These are phyloP conservation scores for Subacronicta megacephala DNA, from an alignment of 2,888 invertebrate genomes.

Conservation along the genomic window DNA sequence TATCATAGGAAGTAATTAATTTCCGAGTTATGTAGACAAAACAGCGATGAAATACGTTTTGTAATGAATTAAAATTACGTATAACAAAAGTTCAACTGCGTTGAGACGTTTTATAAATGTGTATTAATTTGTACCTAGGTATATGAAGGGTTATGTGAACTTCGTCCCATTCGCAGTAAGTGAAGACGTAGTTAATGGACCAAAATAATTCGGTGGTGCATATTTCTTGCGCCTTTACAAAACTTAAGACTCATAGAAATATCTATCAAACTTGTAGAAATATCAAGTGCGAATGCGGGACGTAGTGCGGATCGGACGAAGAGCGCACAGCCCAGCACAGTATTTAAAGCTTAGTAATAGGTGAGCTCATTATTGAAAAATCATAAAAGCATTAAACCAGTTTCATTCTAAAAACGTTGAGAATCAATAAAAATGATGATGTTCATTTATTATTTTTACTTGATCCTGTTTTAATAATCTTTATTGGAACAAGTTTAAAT, in stretches of 20 bases:
- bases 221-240: too few species aligned
- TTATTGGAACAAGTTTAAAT: slow-evolving; percentile 23
- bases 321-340: too few species aligned
- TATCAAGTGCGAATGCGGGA: too few species aligned
- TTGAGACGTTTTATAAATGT: neutral
- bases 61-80: slow-evolving; percentile 1
- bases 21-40: slow-evolving; percentile 41
- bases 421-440: neutral
- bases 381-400: slow-evolving; percentile 16
- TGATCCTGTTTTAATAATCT: slow-evolving; percentile 17
- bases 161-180: too few species aligned
- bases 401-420: slow-evolving; percentile 12
- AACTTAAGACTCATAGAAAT: too few species aligned
- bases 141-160: too few species aligned
- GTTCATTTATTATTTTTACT: slow-evolving; percentile 2
- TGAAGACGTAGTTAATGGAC: too few species aligned
- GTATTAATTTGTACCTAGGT: neutral
- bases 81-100: neutral
- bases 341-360: too few species aligned
- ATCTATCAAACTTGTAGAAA: too few species aligned
- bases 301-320: too few species aligned
- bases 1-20: slow-evolving; percentile 56
- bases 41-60: slow-evolving; percentile 23
- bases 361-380: slow-evolving; percentile 10
- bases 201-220: too few species aligned